These are phyloP conservation scores for Diploptera punctata DNA, from an alignment of 2,888 invertebrate species.

Conservation along the genomic window DNA sequence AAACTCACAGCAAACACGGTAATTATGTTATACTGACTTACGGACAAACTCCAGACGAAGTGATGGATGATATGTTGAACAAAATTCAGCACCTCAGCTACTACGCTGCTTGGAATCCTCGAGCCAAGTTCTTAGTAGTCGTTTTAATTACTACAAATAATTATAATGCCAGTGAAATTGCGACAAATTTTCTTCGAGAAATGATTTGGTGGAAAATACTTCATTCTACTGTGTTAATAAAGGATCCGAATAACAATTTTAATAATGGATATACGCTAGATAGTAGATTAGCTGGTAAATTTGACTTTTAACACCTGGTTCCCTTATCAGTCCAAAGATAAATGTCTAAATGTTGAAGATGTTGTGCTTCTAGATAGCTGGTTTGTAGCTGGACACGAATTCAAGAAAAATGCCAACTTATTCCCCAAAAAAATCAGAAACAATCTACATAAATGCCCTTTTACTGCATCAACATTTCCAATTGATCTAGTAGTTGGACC, in stretches of 20 bases:
- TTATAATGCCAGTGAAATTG: not conserved
- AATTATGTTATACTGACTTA: not conserved
- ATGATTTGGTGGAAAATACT: not conserved
- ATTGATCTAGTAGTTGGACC: conserved; percentile 5
- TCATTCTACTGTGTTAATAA: not conserved
- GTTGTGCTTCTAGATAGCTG: not conserved
- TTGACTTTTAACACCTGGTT: no score
- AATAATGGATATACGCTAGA: no score
- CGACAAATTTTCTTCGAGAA: not conserved
- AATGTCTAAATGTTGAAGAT: not conserved
- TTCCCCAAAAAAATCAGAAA: not conserved
- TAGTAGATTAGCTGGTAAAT: no score
- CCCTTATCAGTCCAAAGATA: conserved; percentile 7
- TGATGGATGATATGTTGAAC: not conserved
- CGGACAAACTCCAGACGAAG: not conserved
- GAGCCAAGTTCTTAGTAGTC: not conserved
- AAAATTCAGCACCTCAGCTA: not conserved
- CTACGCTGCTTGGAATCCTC: not conserved
- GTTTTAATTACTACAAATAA: not conserved
- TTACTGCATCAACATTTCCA: conserved; percentile 2
- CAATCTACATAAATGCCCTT: not conserved
- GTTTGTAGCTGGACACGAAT: not conserved
- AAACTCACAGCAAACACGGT: not conserved
- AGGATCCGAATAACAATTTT: not conserved
- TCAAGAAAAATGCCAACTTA: not conserved